Percentiles rank a stretch among this genome's conserved stretches.
Evolutionary conservation across 92 coral and sea anemone species (phyloP).

Genomic region (Porites rus): DNA sequence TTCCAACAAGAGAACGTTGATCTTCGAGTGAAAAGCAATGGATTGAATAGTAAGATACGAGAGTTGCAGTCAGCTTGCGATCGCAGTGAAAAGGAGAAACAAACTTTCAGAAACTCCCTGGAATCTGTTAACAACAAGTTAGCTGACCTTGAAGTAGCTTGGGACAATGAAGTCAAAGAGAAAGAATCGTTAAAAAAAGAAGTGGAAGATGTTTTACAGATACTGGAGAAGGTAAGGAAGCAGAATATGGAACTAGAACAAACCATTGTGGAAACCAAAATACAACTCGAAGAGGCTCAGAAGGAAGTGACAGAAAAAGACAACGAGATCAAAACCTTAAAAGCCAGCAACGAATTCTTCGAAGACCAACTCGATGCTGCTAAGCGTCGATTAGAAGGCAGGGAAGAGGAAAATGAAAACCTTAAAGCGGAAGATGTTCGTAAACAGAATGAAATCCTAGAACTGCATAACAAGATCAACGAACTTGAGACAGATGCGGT

Average conservation of each 20-base stretch:
- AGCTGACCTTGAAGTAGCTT: slow-evolving; percentile 77
- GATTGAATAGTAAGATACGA: slow-evolving; percentile 72
- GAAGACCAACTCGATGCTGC: slow-evolving; percentile 81
- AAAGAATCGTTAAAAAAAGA: slow-evolving; percentile 81
- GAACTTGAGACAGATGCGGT: slow-evolving; percentile 86
- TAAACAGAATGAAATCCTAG: slow-evolving; percentile 78
- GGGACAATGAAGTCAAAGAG: slow-evolving; percentile 77
- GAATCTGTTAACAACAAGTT: slow-evolving; percentile 70
- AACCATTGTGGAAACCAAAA: slow-evolving; percentile 78
- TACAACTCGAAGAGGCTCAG: slow-evolving; percentile 78
- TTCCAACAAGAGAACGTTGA: slow-evolving; percentile 88
- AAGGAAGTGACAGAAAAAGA: slow-evolving; percentile 83
- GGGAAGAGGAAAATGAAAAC: slow-evolving; percentile 74
- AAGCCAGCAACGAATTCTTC: slow-evolving; percentile 76
- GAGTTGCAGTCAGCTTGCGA: slow-evolving; percentile 76
- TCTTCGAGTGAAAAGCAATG: slow-evolving; percentile 76
- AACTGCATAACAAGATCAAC: slow-evolving; percentile 76
- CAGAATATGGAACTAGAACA: slow-evolving; percentile 83
- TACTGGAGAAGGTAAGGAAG: slow-evolving; percentile 75
- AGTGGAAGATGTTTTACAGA: slow-evolving; percentile 75
- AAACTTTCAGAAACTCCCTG: slow-evolving; percentile 72
- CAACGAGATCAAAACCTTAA: slow-evolving; percentile 75
- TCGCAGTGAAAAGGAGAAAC: slow-evolving; percentile 82
- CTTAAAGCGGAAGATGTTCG: slow-evolving; percentile 73
- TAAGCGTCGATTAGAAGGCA: slow-evolving; percentile 67